Conservation (phyloP, 1,140 invertebrate species). For the Panagrolaimus sp. region DNA sequence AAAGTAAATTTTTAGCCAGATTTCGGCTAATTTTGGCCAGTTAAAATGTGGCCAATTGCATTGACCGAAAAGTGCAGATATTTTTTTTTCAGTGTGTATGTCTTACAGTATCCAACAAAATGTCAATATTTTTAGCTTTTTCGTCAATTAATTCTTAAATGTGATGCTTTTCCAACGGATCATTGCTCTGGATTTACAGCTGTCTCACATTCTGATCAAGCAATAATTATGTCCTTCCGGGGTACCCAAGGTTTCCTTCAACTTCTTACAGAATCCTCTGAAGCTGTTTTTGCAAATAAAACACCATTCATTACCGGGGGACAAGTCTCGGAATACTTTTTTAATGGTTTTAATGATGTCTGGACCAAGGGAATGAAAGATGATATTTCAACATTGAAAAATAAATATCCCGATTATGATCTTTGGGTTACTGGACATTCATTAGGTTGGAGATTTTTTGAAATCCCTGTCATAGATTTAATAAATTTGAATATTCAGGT, state of each 20-base stretch:
- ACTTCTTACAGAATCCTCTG: constrained; percentile 37
- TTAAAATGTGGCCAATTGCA: too few species aligned
- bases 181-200: constrained; percentile 46
- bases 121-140: constrained; percentile 31
- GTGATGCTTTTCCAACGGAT: constrained; percentile 36
- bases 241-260: constrained; percentile 49
- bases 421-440: constrained; percentile 50
- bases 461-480: not conserved
- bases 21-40: too few species aligned
- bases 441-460: constrained; percentile 27
- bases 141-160: constrained; percentile 27
- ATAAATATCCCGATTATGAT: constrained; percentile 37
- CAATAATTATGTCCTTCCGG: constrained; percentile 45
- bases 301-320: constrained; percentile 33
- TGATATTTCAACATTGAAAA: constrained; percentile 24
- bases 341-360: constrained; percentile 35
- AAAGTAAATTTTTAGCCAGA: too few species aligned
- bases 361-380: constrained; percentile 40
- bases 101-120: too few species aligned
- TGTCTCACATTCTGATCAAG: constrained; percentile 31
- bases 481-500: constrained; percentile 33
- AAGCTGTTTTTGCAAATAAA: constrained; percentile 35
- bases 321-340: constrained; percentile 41
- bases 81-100: too few species aligned
- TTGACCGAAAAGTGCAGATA: too few species aligned